These are phyloP conservation scores for Chloroceryle amazona DNA, from an alignment of 2,797 vertebrate species.

Conservation along the genomic window DNA sequence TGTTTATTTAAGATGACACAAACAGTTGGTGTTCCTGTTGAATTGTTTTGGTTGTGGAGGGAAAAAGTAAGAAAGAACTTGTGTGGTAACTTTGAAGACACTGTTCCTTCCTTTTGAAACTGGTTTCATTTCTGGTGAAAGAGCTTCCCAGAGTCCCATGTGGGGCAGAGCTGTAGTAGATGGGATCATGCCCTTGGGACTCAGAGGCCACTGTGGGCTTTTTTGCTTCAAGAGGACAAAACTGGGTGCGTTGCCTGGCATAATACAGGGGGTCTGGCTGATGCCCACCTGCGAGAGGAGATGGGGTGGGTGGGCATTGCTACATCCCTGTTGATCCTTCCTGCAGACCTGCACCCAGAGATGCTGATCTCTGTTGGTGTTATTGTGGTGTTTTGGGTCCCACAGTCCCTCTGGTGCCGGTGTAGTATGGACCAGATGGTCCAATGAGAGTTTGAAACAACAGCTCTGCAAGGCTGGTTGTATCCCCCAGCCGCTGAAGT, in stretches of 20 bases:
- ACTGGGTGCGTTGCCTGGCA: accelerated
- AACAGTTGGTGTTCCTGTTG: neutral
- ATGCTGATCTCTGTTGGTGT: neutral
- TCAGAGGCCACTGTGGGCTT: neutral
- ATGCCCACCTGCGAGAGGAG: accelerated
- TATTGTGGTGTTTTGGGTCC: neutral
- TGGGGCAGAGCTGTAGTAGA: neutral
- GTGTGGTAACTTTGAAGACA: neutral
- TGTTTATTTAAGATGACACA: neutral
- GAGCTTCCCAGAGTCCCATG: no score
- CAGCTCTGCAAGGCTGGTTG: neutral
- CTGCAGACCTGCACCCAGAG: neutral
- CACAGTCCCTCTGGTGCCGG: accelerated
- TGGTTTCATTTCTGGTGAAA: neutral
- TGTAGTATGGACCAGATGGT: accelerated
- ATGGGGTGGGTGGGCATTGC: neutral
- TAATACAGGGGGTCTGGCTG: neutral
- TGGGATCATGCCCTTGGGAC: accelerated
- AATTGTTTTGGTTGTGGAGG: neutral
- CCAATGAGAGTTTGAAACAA: accelerated
- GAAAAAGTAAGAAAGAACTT: neutral
- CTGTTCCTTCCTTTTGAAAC: neutral
- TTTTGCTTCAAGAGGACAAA: neutral
- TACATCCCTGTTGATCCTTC: no score
- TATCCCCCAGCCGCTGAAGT: neutral